These are phyloP conservation scores for Chorisops tibialis DNA, from an alignment of 2,888 invertebrate genomes.

Conservation along the genomic window DNA sequence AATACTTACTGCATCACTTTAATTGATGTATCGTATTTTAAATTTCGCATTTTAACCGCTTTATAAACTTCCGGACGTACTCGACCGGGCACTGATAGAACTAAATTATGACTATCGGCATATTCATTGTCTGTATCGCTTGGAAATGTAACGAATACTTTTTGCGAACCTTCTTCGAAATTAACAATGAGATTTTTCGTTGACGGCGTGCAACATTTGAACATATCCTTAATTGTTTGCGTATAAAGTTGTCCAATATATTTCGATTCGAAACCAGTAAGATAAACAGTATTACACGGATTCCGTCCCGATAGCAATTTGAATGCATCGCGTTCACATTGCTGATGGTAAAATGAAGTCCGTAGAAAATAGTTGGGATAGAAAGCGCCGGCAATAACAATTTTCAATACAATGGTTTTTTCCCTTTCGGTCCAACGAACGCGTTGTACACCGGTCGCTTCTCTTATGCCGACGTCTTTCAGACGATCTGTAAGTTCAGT, in stretches of 20 bases:
- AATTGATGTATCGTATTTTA: constrained; percentile 44
- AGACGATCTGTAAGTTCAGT: constrained; percentile 67
- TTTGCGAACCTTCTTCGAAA: constrained; percentile 55
- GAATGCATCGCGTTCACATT: constrained; percentile 64
- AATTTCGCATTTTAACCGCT: constrained; percentile 65
- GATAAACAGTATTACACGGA: constrained; percentile 73
- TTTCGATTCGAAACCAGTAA: constrained; percentile 57
- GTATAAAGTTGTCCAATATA: constrained; percentile 72
- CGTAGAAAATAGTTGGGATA: constrained; percentile 87
- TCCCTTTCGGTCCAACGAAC: constrained; percentile 54
- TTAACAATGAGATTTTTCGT: constrained; percentile 46
- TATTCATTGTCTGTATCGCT: constrained; percentile 45
- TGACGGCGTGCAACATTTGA: constrained; percentile 54
- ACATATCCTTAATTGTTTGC: constrained; percentile 59
- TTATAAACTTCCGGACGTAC: constrained; percentile 69
- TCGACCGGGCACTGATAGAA: constrained; percentile 59
- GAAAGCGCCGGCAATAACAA: constrained; percentile 63
- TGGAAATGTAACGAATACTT: constrained; percentile 67
- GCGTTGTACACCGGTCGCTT: constrained; percentile 52
- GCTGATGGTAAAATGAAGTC: constrained; percentile 54
- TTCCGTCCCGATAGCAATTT: constrained; percentile 68
- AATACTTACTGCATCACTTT: constrained; percentile 52
- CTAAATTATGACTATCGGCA: constrained; percentile 36
- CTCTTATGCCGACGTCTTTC: constrained; percentile 58
- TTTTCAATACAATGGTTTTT: constrained; percentile 64